Base-by-base conservation (phyloP, 1,140 invertebrate species). In the Potamilus streckersoni region DNA sequence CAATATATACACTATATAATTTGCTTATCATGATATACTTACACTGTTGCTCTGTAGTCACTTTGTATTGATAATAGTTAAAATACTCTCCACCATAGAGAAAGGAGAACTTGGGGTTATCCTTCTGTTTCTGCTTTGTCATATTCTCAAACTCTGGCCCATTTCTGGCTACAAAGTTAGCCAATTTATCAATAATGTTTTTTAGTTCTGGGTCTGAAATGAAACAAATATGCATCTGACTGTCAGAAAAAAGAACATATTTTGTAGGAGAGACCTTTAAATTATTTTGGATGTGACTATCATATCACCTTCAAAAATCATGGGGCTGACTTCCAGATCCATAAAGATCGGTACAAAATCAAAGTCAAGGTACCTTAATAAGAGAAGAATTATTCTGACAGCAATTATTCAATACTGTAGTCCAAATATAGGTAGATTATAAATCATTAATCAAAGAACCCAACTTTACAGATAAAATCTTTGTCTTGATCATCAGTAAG, bases 141-240 rank as follows among this genome's bases (percentile, higher is more conserved):
- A 98, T 98, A 87, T 96, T 93, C 91, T 99, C 98, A 91, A 99
- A 99, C 89, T 98, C 97, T 2, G 96, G 96, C 23, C 98, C 98
- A 95, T 99, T 99, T 88, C 97, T 92, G 78, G 97, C 97, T 71
- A 99, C 98, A 93, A 99, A 99, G 89, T 98, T 95, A 2, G 98
- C 98, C 82, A 99, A 91, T 92, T 98, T 98, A 91, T 99, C 97
- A 85, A 99, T 99, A 85, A 99, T 98, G 91, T 98, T 98, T 82
- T 94, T 93, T 82, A 97, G 91, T 86, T 98, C 96, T 84, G 93
- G 94, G 92, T 98, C 96, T 97, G 87, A 64, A 86, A 83, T 64
- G 73, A 72, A 80, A 77, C 73, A 58, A 71, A 76, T 78, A 69
- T 19, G 20, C 16, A 66, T 65, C 2, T 66, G 16, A 73, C 8